phyloP scores from a whole-genome alignment of 2,113 vertebrate genomes.

The Ophthalmolycus amberensis region DNA sequence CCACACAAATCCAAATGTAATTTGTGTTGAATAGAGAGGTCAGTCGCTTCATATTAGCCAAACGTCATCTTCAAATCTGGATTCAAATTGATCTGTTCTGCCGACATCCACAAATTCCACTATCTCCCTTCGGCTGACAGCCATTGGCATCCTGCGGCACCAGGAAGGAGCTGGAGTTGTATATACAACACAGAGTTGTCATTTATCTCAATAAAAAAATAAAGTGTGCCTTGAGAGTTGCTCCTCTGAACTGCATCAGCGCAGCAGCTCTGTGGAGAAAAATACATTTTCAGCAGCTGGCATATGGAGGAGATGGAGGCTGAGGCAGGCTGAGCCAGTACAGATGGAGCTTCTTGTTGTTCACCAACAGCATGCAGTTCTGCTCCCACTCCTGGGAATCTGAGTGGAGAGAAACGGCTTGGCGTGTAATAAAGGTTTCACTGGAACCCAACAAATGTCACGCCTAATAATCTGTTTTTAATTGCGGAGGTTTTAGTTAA shows the following conservation, averaged over 20 bases:
- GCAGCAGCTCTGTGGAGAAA: slow-evolving; percentile 36
- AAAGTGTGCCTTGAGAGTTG: slow-evolving; percentile 64
- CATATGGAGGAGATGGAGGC: slow-evolving; percentile 53
- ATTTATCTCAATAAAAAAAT: slow-evolving; percentile 68
- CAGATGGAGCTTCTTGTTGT: slow-evolving; percentile 51
- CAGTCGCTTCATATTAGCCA: slow-evolving; percentile 37
- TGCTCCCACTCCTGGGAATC: slow-evolving; percentile 37
- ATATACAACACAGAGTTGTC: slow-evolving; percentile 51
- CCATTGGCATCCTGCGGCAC: slow-evolving; percentile 27
- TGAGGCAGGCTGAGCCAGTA: slow-evolving; percentile 42
- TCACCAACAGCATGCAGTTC: slow-evolving; percentile 32
- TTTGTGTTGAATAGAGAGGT: slow-evolving; percentile 36
- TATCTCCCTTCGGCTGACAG: slow-evolving; percentile 8
- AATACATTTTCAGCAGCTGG: slow-evolving; percentile 60
- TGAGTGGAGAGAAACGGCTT: slow-evolving; percentile 18
- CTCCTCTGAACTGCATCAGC: slow-evolving; percentile 53
- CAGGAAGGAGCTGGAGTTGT: slow-evolving; percentile 39
- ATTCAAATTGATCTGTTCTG: slow-evolving; percentile 30
- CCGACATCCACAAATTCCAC: slow-evolving; percentile 21
- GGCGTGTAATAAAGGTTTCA: slow-evolving; percentile 42
- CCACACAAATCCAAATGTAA: slow-evolving; percentile 17
- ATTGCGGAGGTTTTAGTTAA: slow-evolving; percentile 23
- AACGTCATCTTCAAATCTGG: slow-evolving; percentile 24
- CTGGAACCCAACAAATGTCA: slow-evolving; percentile 34
- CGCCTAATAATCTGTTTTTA: slow-evolving; percentile 41